These are phyloP conservation scores for Petaurus breviceps DNA, from an alignment of 2,113 vertebrate genomes.

Conservation along the genomic window DNA sequence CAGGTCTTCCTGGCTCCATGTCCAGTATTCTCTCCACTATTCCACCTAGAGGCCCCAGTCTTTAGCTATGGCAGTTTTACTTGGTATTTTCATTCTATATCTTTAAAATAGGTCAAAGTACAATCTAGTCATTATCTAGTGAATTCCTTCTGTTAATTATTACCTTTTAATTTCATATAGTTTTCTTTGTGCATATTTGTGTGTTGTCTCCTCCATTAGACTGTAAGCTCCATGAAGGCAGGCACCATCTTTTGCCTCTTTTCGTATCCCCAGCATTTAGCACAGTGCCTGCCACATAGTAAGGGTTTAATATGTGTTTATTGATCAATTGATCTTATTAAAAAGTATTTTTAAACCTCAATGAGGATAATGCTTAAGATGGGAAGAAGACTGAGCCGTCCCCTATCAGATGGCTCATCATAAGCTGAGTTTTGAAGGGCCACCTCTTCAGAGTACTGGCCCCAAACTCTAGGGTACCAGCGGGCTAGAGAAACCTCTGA, in stretches of 20 bases:
- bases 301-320: neutral
- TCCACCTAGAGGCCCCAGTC: too few relatives aligned
- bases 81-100: neutral
- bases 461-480: neutral
- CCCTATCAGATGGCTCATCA: neutral
- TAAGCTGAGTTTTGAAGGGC: neutral
- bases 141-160: neutral
- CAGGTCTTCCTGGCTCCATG: neutral
- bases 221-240: neutral
- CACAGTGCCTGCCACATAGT: neutral
- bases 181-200: neutral
- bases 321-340: neutral
- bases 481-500: neutral
- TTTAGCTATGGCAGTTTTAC: neutral
- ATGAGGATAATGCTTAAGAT: neutral
- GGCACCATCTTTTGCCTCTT: neutral
- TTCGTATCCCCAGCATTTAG: neutral
- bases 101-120: neutral
- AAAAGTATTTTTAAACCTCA: neutral
- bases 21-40: neutral
- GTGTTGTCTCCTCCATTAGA: neutral
- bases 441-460: neutral
- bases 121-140: neutral
- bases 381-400: neutral
- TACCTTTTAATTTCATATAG: neutral